A percentile compares a stretch with the other conserved stretches of the same genome.
These are phyloP conservation scores for Nasonia oneida DNA, from an alignment of 2,888 invertebrate species.

Conservation along the genomic window DNA sequence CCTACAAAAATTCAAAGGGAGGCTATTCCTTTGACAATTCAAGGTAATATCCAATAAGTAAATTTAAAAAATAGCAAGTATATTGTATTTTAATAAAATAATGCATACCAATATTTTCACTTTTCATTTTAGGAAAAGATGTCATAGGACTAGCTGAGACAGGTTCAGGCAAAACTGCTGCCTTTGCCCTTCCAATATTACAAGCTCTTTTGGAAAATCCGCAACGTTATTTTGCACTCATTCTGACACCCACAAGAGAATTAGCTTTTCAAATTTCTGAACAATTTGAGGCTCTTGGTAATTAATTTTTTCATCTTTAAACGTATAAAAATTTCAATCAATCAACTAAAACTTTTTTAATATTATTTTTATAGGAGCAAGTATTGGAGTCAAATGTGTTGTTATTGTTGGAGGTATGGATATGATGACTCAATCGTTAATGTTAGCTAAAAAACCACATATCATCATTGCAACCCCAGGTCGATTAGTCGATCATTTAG, in stretches of 20 bases:
- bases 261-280: constrained; percentile 99
- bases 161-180: constrained; percentile 98
- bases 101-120: neutral
- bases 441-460: constrained; percentile 97
- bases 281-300: constrained; percentile 98
- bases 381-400: constrained; percentile 96
- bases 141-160: constrained; percentile 89
- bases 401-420: constrained; percentile 99
- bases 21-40: constrained; percentile 93
- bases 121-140: constrained; percentile 85
- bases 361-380: constrained; percentile 82
- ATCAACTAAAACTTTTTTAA: neutral
- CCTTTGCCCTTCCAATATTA: constrained; percentile 97
- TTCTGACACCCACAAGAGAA: constrained; percentile 98
- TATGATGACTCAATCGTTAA: constrained; percentile 95
- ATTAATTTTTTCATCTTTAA: constrained; percentile 65
- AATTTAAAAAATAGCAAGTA: neutral
- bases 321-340: neutral
- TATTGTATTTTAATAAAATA: neutral
- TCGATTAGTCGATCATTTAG: constrained; percentile 95
- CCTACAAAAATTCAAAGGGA: constrained; percentile 98
- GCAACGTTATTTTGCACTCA: constrained; percentile 94
- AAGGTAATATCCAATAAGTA: constrained; percentile 82
- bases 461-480: constrained; percentile 98
- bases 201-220: constrained; percentile 94